Base-by-base conservation (phyloP, 2,797 vertebrate genomes). In the Apogon hyalosoma region DNA sequence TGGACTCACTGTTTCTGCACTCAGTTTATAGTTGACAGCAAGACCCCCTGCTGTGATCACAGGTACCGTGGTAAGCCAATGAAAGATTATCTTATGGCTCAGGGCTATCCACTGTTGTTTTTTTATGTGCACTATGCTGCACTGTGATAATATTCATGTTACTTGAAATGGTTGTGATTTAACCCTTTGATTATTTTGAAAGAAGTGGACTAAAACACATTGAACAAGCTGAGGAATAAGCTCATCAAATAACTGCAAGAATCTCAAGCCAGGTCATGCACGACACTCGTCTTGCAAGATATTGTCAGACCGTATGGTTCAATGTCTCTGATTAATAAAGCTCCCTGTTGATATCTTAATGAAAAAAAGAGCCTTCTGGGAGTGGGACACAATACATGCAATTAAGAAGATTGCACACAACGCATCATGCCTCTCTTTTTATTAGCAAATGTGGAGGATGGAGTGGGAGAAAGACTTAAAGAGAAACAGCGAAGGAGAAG, bases 351-450 rank as follows among this genome's bases (percentile, higher is more conserved):
- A 81, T 85, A 73, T 73, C 62, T 71, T 88, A 88, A 88, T 90
- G 77, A 63, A 80, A 85, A 86, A 87, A 77, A 80, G 12, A 79
- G 75, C 77, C 82, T 77, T 80, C 68, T 57, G 82, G 84, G 86
- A 88, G 77, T 14, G 11, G n/a, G 31, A 45, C 47, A 79, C 85
- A 87, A 87, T 84, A 80, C 63, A 45, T 47, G 71, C 81, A 91
- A 91, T 91, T 91, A 86, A 84, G 79, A 77, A 72, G 66, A 77
- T 69, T 74, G 69, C 80, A 48, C 73, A 85, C 67, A 83, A 63
- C 57, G 67, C 66, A 81, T 72, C 9, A 52, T 68, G 69, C 59
- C 41, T 73, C 75, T 75, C 74, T 64, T 51, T 75, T 69, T 80
- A 78, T 76, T 69, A 64, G 40, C 62, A 86, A 83, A 83, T 61